These are phyloP conservation scores for Leuctra nigra DNA, from an alignment of 2,888 invertebrate species.

Conservation along the genomic window DNA sequence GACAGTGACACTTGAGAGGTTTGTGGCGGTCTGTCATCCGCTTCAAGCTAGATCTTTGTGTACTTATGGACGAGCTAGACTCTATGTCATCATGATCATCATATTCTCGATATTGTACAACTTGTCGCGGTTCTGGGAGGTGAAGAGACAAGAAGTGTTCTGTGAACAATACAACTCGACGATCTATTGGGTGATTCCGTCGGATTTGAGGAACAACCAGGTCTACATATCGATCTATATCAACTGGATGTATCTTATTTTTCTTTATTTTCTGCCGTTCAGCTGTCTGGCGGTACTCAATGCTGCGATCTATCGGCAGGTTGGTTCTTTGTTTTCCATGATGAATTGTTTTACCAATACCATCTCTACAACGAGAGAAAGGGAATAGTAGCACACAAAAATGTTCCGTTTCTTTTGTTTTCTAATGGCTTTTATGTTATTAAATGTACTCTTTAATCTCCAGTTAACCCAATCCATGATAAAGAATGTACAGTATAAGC, in stretches of 20 bases:
- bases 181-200: constrained; percentile 64
- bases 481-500: too few relatives aligned
- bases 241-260: constrained; percentile 88
- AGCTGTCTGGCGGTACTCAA: constrained; percentile 82
- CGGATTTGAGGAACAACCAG: constrained; percentile 59
- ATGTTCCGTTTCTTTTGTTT: too few relatives aligned
- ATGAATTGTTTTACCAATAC: too few relatives aligned
- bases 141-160: constrained; percentile 77
- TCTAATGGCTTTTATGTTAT: too few relatives aligned
- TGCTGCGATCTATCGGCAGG: constrained; percentile 81
- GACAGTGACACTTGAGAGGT: constrained; percentile 87
- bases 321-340: too few relatives aligned
- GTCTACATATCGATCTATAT: constrained; percentile 82
- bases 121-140: constrained; percentile 69
- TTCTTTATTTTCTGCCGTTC: constrained; percentile 92
- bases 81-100: constrained; percentile 77
- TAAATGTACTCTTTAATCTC: too few relatives aligned
- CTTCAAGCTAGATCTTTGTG: constrained; percentile 82
- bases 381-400: too few relatives aligned
- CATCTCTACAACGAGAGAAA: too few relatives aligned
- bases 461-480: too few relatives aligned
- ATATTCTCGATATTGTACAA: constrained; percentile 81
- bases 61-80: constrained; percentile 78
- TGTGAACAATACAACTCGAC: constrained; percentile 47
- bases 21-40: constrained; percentile 90